Evolutionary conservation across 1,140 invertebrate genomes (phyloP).

Genomic region (Drosophila bocqueti): DNA sequence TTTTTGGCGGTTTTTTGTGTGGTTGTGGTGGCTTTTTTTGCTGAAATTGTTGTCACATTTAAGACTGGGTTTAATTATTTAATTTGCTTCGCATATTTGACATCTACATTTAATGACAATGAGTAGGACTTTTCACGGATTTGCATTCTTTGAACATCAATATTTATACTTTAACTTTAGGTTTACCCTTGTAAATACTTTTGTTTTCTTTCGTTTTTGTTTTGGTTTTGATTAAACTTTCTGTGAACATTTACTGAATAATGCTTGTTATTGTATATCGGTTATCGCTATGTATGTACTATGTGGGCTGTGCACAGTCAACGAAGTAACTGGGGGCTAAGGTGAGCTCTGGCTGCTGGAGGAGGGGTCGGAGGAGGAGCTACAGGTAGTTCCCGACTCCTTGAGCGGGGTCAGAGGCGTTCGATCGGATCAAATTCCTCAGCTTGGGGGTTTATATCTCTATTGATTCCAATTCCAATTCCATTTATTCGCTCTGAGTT

Average conservation of each 20-base stretch:
- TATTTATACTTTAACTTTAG: slow-evolving; percentile 60
- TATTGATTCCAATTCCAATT: background rate
- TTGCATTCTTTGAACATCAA: slow-evolving; percentile 68
- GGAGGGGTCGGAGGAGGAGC: background rate
- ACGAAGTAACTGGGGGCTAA: slow-evolving; percentile 42
- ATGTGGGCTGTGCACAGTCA: slow-evolving; percentile 44
- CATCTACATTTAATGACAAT: slow-evolving; percentile 71
- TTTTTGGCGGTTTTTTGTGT: slow-evolving; percentile 20
- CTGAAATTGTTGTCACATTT: slow-evolving; percentile 65
- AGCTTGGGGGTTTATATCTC: background rate
- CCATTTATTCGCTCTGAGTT: slow-evolving; percentile 4
- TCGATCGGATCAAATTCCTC: slow-evolving; percentile 20
- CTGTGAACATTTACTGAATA: slow-evolving; percentile 74
- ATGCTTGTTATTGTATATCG: slow-evolving; percentile 68
- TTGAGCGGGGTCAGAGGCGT: background rate
- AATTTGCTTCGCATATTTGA: slow-evolving; percentile 67
- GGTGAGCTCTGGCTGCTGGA: slow-evolving; percentile 21
- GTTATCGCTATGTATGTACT: slow-evolving; percentile 56
- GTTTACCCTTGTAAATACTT: slow-evolving; percentile 70
- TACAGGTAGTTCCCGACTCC: background rate
- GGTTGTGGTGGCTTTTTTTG: slow-evolving; percentile 31
- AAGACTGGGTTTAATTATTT: slow-evolving; percentile 64
- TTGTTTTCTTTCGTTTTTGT: slow-evolving; percentile 42
- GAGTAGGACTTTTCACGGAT: slow-evolving; percentile 76
- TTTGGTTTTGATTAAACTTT: slow-evolving; percentile 75